Percentiles rank a stretch among this genome's conserved stretches.
These are phyloP conservation scores for Tipula lateralis DNA, from an alignment of 2,888 invertebrate genomes.

Conservation along the genomic window DNA sequence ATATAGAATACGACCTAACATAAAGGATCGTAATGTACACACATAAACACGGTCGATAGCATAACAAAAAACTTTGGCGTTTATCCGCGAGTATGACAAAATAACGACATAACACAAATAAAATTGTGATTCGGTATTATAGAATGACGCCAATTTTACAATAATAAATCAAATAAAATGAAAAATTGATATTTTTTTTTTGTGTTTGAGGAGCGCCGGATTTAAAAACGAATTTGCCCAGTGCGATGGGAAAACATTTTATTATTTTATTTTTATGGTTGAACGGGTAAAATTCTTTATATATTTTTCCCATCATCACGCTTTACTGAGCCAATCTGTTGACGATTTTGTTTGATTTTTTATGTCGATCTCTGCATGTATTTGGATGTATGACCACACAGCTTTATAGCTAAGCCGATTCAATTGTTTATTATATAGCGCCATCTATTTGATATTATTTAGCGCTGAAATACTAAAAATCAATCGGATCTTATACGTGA, in stretches of 20 bases:
- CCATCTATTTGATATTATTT: background rate
- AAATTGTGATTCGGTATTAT: background rate
- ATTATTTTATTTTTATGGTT: background rate
- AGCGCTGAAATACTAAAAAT: background rate
- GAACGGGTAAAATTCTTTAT: background rate
- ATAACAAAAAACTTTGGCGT: background rate
- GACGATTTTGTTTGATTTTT: background rate
- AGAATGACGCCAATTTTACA: constrained; percentile 6
- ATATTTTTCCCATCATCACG: background rate
- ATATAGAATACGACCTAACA: background rate
- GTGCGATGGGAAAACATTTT: background rate
- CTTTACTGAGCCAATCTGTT: background rate
- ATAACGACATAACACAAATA: background rate
- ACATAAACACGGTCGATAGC: background rate
- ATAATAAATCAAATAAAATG: constrained; percentile 19
- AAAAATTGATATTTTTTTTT: background rate
- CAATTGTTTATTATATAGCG: background rate
- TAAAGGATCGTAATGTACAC: background rate
- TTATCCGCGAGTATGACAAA: background rate
- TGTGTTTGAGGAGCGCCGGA: background rate
- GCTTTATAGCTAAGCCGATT: background rate
- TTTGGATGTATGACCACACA: background rate
- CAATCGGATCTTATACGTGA: no score
- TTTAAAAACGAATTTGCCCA: background rate
- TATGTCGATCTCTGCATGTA: background rate